A percentile compares a stretch with the other conserved stretches of the same genome.
Conservation (phyloP, 2,888 invertebrate genomes). For the Mimachlamys varia region DNA sequence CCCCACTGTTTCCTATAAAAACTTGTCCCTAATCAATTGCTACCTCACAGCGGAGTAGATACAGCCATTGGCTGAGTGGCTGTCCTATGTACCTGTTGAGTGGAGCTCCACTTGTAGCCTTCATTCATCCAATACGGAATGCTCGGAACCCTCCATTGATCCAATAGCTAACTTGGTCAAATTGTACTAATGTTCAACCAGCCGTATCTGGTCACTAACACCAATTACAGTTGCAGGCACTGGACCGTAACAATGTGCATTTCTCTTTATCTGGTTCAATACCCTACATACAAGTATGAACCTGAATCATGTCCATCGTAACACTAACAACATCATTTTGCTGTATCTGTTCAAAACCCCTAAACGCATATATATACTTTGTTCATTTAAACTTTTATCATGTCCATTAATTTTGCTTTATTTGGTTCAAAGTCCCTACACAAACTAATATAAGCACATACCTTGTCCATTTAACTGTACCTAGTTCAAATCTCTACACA, state of each 20-base stretch:
- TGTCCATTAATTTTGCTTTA: no score
- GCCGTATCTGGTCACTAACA: background rate
- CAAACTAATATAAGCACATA: background rate
- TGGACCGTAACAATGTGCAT: no score
- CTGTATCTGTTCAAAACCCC: background rate
- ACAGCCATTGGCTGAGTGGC: background rate
- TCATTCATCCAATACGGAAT: background rate
- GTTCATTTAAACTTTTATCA: no score
- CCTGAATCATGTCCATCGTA: background rate
- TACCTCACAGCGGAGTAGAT: background rate
- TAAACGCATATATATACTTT: background rate
- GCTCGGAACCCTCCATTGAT: background rate
- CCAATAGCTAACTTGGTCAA: constrained; percentile 13
- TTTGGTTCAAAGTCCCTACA: background rate
- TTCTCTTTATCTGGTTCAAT: no score
- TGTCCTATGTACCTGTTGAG: background rate
- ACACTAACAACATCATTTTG: background rate
- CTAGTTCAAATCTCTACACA: background rate
- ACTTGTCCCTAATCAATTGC: background rate
- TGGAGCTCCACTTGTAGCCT: background rate
- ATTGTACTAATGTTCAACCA: background rate
- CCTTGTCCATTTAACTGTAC: background rate
- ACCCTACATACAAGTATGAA: background rate
- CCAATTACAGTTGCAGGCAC: background rate
- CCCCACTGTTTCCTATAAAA: constrained; percentile 28